Base-by-base conservation (phyloP, 2,888 invertebrate genomes). In the Creontiades dilutus region DNA sequence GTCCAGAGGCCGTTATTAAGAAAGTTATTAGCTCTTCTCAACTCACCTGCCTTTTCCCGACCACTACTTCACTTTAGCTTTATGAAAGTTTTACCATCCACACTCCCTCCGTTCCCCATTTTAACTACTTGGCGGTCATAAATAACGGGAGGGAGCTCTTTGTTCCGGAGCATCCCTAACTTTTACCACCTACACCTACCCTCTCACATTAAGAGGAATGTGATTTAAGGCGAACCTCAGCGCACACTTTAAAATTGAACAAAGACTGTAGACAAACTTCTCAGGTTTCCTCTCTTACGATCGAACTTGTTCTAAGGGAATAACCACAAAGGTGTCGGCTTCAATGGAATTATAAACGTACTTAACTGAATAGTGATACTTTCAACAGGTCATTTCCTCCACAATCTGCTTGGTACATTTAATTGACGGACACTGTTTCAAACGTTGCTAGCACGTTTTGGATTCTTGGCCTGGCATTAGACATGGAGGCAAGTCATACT, bases 21-120 rank as follows among this genome's bases (percentile, higher is more conserved):
- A 88, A 88, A 88, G 88, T 88, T 88, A 88, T 88, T 88, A 88
- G 88, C 88, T 78, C 88, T 78, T 88, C 78, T 88, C 88, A 78
- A 76, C 78, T 88, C 52, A 78, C 76, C 78, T 55, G 55, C 82
- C 82, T 82, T 82, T 82, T 28, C 47, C 47, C 12, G 68, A 68
- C 75, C 76, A 86, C 86, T 78, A 78, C 88, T 78, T 76, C 88
- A 78, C 88, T 88, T 78, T 52, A 85, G 52, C 78, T 88, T 78
- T 78, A 78, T 88, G 88, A 88, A 88, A 88, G 88, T 88, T 88
- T 85, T 86, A 75, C 86, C 86, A 86, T 75, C 61, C 47, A 11
- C 85, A 16, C 47, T 13, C 76, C 68, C 27, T 37, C 28, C 47
- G 12, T 55, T 12, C 23, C 86, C 12, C 76, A 52, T 68, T 88